Percentiles rank a stretch among this genome's conserved stretches.
Evolutionary conservation across 1,140 invertebrate species (phyloP).

Genomic region (Tetragonula clypearis): DNA sequence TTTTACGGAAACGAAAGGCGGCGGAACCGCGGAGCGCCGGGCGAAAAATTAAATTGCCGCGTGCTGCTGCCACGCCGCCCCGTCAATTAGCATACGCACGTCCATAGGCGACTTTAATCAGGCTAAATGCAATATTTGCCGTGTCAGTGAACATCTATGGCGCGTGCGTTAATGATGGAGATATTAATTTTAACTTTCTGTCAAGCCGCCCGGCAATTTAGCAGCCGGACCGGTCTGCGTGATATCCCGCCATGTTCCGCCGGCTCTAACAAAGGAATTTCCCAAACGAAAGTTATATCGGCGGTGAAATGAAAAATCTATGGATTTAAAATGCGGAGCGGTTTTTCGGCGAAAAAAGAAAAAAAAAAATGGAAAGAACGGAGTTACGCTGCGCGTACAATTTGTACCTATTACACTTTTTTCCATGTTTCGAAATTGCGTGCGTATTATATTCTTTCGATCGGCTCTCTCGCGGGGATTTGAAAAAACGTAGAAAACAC

Average conservation of each 20-base stretch:
- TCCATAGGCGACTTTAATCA: constrained; percentile 42
- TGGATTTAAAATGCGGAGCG: background rate
- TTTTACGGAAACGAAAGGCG: background rate
- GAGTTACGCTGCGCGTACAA: background rate
- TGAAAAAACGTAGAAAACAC: background rate
- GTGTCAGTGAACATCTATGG: background rate
- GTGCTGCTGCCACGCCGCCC: background rate
- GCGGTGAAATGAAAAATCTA: too few species aligned
- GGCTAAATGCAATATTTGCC: constrained; percentile 43
- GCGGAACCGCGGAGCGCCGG: too few species aligned
- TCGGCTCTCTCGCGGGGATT: background rate
- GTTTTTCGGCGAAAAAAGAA: background rate
- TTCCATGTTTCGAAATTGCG: accelerated
- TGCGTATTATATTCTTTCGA: background rate
- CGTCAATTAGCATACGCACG: constrained; percentile 44
- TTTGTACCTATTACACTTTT: background rate
- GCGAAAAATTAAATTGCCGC: constrained; percentile 44
- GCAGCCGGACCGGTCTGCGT: background rate
- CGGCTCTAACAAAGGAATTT: background rate
- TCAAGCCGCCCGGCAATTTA: constrained; percentile 1
- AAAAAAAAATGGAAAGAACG: background rate
- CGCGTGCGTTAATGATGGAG: background rate
- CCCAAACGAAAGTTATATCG: too few species aligned
- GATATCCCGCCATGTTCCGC: background rate
- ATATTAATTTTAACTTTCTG: constrained; percentile 38